Base-by-base conservation (phyloP, 2,113 vertebrate species). In the Ondatra zibethicus region DNA sequence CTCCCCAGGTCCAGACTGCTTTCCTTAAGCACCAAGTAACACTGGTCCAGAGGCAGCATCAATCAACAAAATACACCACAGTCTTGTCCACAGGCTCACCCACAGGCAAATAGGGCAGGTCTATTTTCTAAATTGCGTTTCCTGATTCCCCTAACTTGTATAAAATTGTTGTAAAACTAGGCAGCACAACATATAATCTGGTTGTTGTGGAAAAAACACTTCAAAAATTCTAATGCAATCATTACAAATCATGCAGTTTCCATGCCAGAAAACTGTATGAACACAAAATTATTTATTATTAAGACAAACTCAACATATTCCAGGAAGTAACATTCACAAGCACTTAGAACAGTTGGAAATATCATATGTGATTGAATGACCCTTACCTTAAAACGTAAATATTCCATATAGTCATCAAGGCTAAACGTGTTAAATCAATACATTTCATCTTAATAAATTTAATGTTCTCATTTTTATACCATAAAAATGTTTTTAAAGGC, bases 301-400 rank as follows among this genome's bases (percentile, higher is more conserved):
- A 94, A 89, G 33, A 66, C 50, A 72, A 91, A 77, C 14, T 73
- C 0, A 86, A 92, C 5, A 8, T 45, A 65, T 87, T 16, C 13
- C 12, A 82, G 33, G 29, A 81, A 63, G 73, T 14, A 12, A 87
- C 8, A 55, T 87, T 75, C 45, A 91, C 17, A 95, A 88, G 81
- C 29, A 89, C 3, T 89, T 19, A 92, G n/a, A 93, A 17, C 16
- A 96, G 73, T 33, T 80, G 82, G 7, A 89, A 55, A 80, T 92
- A 39, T 50, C 6, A 85, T 8, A 92, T 21, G 50, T 86, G 81
- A 89, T 42, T 23, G n/a, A 97, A 80, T 66, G 1, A 2, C 2
- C 5, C 58, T 52, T 80, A 86, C 2, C 12, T 87, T 93, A 63
- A 78, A 87, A 52, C 8, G 47, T 89, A 82, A 92, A 45, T 85